These are phyloP conservation scores for Volucella zonaria DNA, from an alignment of 2,888 invertebrate genomes.

Conservation along the genomic window DNA sequence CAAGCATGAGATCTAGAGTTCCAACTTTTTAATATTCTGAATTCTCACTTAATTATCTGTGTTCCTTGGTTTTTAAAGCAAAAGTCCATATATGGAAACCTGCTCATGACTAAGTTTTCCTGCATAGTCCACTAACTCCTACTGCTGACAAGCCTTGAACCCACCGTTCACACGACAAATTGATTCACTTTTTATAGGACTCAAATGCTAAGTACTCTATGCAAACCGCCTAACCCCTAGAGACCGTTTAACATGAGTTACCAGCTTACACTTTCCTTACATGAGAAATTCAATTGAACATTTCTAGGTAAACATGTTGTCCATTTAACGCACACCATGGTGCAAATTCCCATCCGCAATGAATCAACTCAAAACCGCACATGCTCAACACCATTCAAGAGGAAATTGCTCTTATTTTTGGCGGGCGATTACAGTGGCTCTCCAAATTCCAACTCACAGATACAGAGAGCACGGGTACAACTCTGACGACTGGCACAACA, in stretches of 20 bases:
- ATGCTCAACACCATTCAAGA: slow-evolving; percentile 46
- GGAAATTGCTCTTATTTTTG: slow-evolving; percentile 60
- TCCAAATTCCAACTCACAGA: neutral
- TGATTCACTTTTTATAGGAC: no score
- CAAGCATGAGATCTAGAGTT: no score
- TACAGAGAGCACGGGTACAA: neutral
- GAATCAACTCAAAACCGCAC: slow-evolving; percentile 45
- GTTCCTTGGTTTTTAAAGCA: no score
- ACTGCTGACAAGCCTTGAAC: no score
- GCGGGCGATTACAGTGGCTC: slow-evolving; percentile 26
- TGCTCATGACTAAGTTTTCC: no score
- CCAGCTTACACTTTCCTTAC: neutral
- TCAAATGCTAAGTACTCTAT: no score
- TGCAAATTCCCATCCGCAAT: slow-evolving; percentile 44
- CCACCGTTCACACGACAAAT: no score
- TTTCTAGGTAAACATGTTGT: neutral
- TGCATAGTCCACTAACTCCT: no score
- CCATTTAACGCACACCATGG: neutral
- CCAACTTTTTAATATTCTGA: no score
- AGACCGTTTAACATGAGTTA: neutral
- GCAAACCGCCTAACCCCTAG: neutral
- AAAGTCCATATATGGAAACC: no score
- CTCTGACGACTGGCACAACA: neutral
- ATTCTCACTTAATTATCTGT: no score
- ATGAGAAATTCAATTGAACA: slow-evolving; percentile 51